phyloP scores from a whole-genome alignment of 2,113 vertebrate species.

The Coregonus clupeaformis region DNA sequence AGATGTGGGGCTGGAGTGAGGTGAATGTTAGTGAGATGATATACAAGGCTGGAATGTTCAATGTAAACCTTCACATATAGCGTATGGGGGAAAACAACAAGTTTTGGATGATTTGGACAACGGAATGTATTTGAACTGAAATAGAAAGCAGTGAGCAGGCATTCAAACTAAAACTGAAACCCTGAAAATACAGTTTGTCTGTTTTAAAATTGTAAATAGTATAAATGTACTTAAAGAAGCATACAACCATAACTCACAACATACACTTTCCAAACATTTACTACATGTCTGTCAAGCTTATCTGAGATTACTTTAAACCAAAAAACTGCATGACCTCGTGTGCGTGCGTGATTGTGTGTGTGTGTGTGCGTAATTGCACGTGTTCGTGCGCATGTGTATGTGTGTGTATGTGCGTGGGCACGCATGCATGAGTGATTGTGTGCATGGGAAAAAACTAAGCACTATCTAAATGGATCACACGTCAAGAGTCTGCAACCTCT shows the following conservation, averaged over 20 bases:
- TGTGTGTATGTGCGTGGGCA: background rate
- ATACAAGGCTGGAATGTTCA: conserved; percentile 67
- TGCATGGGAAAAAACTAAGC: conserved; percentile 41
- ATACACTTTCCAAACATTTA: conserved; percentile 59
- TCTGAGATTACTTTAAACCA: conserved; percentile 70
- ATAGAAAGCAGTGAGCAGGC: conserved; percentile 44
- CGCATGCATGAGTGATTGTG: conserved; percentile 24
- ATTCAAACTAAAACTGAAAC: no score
- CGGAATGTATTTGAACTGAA: conserved; percentile 63
- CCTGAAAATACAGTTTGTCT: no score
- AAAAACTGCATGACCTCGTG: conserved; percentile 41
- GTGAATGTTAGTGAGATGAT: conserved; percentile 46
- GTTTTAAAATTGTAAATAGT: background rate
- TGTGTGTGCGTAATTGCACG: no score
- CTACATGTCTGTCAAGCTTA: conserved; percentile 70
- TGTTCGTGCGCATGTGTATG: no score
- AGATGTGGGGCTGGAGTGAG: conserved; percentile 61
- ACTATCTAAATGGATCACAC: conserved; percentile 75
- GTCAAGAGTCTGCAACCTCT: conserved; percentile 67
- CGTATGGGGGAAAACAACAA: conserved; percentile 21
- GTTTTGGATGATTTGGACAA: background rate
- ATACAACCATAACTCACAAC: conserved; percentile 25
- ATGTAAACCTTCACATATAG: conserved; percentile 61
- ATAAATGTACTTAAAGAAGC: background rate
- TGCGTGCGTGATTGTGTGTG: background rate